Conservation (phyloP, 2,113 vertebrate species). For the Puma concolor region DNA sequence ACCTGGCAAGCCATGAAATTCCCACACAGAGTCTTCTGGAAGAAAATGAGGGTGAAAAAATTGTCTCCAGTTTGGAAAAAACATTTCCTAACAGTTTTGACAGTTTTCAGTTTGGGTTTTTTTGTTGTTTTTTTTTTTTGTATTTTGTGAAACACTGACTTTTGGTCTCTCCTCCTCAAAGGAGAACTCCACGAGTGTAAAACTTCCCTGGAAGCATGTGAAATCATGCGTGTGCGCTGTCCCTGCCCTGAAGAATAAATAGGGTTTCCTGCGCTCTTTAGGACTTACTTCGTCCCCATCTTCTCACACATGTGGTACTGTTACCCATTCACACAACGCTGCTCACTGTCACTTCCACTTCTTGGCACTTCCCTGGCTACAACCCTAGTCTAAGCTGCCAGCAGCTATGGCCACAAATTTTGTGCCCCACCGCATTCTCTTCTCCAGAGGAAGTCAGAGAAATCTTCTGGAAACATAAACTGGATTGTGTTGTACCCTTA, state of each 20-base stretch:
- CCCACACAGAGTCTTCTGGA: not conserved
- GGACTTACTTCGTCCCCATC: too few species aligned
- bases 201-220: not conserved
- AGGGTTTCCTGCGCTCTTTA: not conserved
- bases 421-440: not conserved
- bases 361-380: not conserved
- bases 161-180: not conserved
- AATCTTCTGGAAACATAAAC: not conserved
- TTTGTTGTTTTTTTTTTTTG: not conserved
- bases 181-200: not conserved
- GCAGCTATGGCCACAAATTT: not conserved
- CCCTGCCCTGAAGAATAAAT: fast-evolving
- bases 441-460: not conserved
- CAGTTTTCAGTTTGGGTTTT: not conserved
- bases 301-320: not conserved
- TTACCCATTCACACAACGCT: not conserved
- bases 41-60: not conserved
- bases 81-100: not conserved
- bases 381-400: not conserved
- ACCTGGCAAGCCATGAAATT: not conserved
- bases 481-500: not conserved
- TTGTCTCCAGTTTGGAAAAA: not conserved
- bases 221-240: not conserved
- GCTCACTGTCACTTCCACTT: not conserved
- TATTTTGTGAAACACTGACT: not conserved